Conservation (phyloP, 2,888 invertebrate species). For the Volucella inanis region DNA sequence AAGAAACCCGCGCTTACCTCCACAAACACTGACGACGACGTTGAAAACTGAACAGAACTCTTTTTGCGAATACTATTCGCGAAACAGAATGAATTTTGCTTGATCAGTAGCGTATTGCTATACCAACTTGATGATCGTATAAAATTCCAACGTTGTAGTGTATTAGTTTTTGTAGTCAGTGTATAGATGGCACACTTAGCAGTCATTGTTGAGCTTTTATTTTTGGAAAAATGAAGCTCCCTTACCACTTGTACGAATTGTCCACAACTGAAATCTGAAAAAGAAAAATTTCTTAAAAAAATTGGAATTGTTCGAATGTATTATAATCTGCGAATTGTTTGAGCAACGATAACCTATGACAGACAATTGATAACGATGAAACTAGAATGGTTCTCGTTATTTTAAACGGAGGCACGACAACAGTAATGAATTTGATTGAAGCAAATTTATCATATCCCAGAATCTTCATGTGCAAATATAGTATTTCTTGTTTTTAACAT, state of each 20-base stretch:
- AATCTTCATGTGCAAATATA: no score
- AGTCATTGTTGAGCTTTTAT: conserved; percentile 38
- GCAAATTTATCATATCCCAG: no score
- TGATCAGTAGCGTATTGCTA: conserved; percentile 10
- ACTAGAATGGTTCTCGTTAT: no score
- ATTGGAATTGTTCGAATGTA: background rate
- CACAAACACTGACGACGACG: conserved; percentile 16
- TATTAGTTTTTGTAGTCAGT: conserved; percentile 37
- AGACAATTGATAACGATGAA: no score
- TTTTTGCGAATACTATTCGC: background rate
- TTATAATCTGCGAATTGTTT: background rate
- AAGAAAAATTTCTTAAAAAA: conserved; percentile 14
- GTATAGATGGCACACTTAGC: conserved; percentile 64
- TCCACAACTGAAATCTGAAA: conserved; percentile 30
- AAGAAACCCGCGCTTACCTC: conserved; percentile 44
- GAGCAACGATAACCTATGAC: conserved; percentile 5
- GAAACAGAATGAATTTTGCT: conserved; percentile 7
- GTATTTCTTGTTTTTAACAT: no score
- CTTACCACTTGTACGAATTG: conserved; percentile 22
- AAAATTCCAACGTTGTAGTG: conserved; percentile 22
- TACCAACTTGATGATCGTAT: conserved; percentile 3
- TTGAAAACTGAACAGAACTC: conserved; percentile 42
- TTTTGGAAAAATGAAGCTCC: background rate
- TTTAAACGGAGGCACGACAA: no score
- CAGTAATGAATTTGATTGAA: no score